Conservation (phyloP, 2,113 vertebrate species). For the Eretmodus cyanostictus region DNA sequence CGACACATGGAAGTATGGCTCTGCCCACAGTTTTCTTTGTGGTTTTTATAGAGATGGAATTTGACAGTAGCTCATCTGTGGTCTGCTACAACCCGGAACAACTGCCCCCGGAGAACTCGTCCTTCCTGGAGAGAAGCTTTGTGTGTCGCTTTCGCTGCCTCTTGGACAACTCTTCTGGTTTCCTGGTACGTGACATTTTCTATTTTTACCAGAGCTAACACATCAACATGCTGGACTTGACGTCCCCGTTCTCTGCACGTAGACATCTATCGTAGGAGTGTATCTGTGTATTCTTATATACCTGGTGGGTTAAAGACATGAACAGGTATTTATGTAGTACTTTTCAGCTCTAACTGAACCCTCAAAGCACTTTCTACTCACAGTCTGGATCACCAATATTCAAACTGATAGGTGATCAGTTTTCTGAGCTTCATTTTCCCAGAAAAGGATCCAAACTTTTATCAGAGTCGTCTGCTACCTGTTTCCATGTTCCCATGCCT, state of each 20-base stretch:
- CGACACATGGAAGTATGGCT: background rate
- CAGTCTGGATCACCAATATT: background rate
- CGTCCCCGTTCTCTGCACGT: background rate
- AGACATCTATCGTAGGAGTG: background rate
- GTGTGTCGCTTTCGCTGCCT: constrained; percentile 90
- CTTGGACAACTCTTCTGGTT: constrained; percentile 92
- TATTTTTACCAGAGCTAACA: background rate
- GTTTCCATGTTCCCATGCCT: background rate
- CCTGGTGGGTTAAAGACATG: background rate
- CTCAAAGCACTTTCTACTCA: background rate
- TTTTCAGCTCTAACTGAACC: background rate
- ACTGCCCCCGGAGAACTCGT: constrained; percentile 87
- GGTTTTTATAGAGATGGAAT: constrained; percentile 37
- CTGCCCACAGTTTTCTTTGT: background rate
- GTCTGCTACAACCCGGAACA: constrained; percentile 80
- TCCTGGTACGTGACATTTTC: constrained; percentile 75
- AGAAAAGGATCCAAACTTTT: background rate
- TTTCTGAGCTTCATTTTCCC: background rate
- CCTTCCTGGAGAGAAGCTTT: constrained; percentile 87
- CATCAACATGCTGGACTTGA: background rate
- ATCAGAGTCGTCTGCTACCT: background rate
- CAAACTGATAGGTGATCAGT: background rate
- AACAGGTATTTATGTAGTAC: background rate
- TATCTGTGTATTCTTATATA: background rate
- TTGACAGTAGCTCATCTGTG: constrained; percentile 44